A percentile compares a stretch with the other conserved stretches of the same genome.
These are phyloP conservation scores for Rhaphigaster nebulosa DNA, from an alignment of 2,888 invertebrate genomes.

Conservation along the genomic window DNA sequence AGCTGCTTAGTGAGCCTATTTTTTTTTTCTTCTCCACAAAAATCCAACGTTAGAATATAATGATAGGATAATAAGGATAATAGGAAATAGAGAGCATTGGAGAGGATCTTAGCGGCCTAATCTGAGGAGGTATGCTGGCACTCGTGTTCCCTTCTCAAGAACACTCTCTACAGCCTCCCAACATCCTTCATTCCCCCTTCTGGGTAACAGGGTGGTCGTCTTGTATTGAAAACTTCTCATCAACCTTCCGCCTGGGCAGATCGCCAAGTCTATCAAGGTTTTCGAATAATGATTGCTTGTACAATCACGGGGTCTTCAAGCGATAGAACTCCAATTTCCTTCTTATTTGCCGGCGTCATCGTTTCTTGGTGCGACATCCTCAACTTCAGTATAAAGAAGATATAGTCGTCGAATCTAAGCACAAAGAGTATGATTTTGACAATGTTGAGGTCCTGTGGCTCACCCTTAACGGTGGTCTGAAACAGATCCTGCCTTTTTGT, in stretches of 20 bases:
- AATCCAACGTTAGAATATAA: too few relatives aligned
- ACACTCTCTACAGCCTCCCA: neutral
- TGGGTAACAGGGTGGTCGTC: neutral
- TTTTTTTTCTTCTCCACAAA: neutral
- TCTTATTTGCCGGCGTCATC: neutral
- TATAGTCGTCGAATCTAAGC: too few relatives aligned
- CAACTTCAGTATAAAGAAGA: too few relatives aligned
- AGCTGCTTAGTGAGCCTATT: too few relatives aligned
- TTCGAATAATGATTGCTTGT: neutral
- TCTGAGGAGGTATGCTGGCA: neutral
- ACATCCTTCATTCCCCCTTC: neutral
- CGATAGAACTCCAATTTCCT: neutral
- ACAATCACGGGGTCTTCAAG: neutral
- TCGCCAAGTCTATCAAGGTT: neutral
- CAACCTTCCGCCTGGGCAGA: neutral
- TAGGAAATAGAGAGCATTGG: neutral
- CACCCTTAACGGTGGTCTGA: too few relatives aligned
- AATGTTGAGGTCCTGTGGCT: too few relatives aligned
- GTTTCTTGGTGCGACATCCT: neutral
- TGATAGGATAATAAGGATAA: too few relatives aligned
- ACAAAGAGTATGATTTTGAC: too few relatives aligned
- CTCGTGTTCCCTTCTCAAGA: neutral
- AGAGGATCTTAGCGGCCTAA: neutral
- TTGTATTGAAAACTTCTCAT: neutral
- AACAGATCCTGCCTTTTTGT: too few relatives aligned